Evolutionary conservation across 2,888 invertebrate species (phyloP), one percentile per base, ranked within the genome.

Genomic region (Pediacus dermestoides): DNA sequence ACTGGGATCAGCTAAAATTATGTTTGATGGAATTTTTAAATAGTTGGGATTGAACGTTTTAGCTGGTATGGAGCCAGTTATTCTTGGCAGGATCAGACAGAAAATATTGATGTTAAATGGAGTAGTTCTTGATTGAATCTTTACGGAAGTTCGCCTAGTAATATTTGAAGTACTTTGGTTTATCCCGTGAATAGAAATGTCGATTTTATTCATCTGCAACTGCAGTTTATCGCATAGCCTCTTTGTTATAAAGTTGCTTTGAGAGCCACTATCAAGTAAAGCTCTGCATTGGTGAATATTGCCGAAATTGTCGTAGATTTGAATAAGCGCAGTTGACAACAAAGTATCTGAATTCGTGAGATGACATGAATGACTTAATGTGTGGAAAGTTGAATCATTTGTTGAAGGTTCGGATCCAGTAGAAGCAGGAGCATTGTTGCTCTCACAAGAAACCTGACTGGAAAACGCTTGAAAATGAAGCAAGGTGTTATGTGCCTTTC

Each of bases 221-320:
- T 30, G 8, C 6, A 32, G 14, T 7, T 8, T 34, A 10, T 35
- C 10, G 14, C 10, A 26, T 13, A 46, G 6, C n/a, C 10, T 6
- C 10, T 18, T 18, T 7, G 21, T 18, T 16, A 35, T 35, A 13
- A 27, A 35, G 9, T 35, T 35, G 4, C 15, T 18, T 18, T 35
- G 16, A 13, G 16, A 16, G 14, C 30, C 35, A 27, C 28, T 35
- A 13, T 35, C 35, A n/a, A 35, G 22, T 14, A 30, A 12, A 9
- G 10, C 30, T 1, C 27, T 36, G 12, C 18, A 36, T 2, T 27
- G 11, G 14, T 21, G 27, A n/a, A n/a, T n/a, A n/a, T n/a, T 70
- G n/a, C n/a, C n/a, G n/a, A n/a, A n/a, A n/a, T n/a, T n/a, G n/a
- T n/a, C n/a, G n/a, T n/a, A n/a, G n/a, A n/a, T n/a, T n/a, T n/a